Conservation (phyloP, 2,113 vertebrate species). For the Psilopogon haemacephalus region DNA sequence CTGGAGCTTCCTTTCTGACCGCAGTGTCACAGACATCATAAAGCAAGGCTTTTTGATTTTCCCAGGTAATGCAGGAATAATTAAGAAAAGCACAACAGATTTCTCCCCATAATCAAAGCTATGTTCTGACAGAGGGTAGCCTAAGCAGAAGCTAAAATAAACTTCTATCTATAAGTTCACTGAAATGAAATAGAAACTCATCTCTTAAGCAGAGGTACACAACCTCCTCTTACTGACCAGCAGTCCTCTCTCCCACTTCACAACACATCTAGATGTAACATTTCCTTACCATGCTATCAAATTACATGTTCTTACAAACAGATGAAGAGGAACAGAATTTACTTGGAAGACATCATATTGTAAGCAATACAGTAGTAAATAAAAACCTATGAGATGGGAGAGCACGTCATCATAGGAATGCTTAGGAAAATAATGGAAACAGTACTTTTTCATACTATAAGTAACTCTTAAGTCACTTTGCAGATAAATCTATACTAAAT, state of each 20-base stretch:
- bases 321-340: neutral
- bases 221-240: neutral
- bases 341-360: neutral
- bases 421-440: neutral
- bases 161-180: neutral
- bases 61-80: neutral
- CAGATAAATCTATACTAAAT: neutral
- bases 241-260: neutral
- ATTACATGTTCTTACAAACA: neutral
- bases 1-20: neutral
- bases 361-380: neutral
- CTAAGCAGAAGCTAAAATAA: neutral
- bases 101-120: neutral
- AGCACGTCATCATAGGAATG: neutral
- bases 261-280: neutral
- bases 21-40: neutral
- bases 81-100: neutral
- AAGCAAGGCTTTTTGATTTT: neutral
- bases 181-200: neutral
- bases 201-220: neutral
- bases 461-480: neutral
- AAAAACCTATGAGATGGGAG: neutral
- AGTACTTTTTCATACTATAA: neutral
- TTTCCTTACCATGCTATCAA: neutral
- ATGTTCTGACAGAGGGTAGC: neutral